Evolutionary conservation across 2,113 vertebrate genomes (phyloP).

Genomic region (Phylloscopus trochiloides): DNA sequence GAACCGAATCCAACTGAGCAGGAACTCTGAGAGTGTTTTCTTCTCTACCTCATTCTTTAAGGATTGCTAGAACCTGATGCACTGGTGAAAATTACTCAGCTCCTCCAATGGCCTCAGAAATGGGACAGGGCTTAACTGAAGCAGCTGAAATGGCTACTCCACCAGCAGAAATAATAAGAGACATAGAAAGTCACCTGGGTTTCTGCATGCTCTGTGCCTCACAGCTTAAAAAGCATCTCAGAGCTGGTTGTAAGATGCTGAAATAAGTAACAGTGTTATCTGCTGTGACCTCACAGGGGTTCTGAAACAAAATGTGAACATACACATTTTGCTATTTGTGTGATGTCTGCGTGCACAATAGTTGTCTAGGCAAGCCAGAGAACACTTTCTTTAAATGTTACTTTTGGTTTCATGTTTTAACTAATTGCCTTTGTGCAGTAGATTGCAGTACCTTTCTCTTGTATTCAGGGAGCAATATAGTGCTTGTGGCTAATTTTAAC

Average conservation of each 20-base stretch:
- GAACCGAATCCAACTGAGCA: neutral
- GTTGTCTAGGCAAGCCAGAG: neutral
- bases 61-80: neutral
- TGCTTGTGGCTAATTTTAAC: constrained; percentile 38
- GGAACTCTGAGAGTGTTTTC: neutral
- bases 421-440: neutral
- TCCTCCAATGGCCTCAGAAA: neutral
- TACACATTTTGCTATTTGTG: neutral
- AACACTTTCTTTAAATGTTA: neutral
- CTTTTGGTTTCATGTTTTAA: neutral
- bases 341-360: neutral
- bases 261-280: neutral
- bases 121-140: neutral
- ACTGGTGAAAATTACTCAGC: neutral
- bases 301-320: neutral
- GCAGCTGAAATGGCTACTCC: neutral
- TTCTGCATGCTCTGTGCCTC: neutral
- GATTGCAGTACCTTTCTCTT: constrained; percentile 19
- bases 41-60: neutral
- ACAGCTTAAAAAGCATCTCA: neutral
- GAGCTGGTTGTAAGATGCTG: neutral
- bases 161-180: neutral
- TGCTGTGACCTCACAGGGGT: neutral
- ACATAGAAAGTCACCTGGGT: neutral
- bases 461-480: neutral